Base-by-base conservation (phyloP, 2,113 vertebrate species). In the Sphyrna mokarran region DNA sequence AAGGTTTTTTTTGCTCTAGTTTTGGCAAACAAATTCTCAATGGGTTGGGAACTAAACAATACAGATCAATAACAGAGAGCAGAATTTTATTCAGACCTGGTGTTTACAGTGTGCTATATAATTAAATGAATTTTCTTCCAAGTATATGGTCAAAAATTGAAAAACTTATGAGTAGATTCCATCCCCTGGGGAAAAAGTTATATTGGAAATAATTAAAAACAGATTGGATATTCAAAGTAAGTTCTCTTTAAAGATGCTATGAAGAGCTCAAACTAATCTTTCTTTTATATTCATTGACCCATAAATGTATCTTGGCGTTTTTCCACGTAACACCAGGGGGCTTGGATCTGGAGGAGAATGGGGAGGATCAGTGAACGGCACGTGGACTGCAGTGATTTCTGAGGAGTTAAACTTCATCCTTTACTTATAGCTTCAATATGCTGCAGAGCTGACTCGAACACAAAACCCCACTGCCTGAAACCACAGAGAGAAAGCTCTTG, bases 381-480 rank as follows among this genome's bases (percentile, higher is more conserved):
- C 29, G 89, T 91, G 86, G 9, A 29, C 40, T 48, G 54, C 58
- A 61, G 29, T n/a, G 33, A 63, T n/a, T 83, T 93, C 61, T 66
- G 37, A 66, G 16, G 33, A 66, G 18, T 29, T 23, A 37, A n/a
- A 43, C 61, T 23, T 93, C 61, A 93, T 66, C 13, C 33, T 20
- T 66, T 23, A 29, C 87, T 61, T 11, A 63, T 13, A 66, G 61
- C 89, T 93, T 14, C 89, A 22, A 3, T 13, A 14, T 90, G 61
- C 54, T 16, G 87, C 13, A 37, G 16, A n/a, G 54, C 87, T 29
- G 54, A 0, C 87, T 6, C 23, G 22, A 66, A n/a, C 7, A 7
- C 85, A 97, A 97, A 97, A 97, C 97, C 97, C 97, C 83, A 96
- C 97, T 97, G 97, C 96, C 97, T 96, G 97, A 97, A 97, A 97